Evolutionary conservation across 2,888 invertebrate genomes (phyloP), one percentile per base, ranked within the genome.

Genomic region (Metallyticus violacea): DNA sequence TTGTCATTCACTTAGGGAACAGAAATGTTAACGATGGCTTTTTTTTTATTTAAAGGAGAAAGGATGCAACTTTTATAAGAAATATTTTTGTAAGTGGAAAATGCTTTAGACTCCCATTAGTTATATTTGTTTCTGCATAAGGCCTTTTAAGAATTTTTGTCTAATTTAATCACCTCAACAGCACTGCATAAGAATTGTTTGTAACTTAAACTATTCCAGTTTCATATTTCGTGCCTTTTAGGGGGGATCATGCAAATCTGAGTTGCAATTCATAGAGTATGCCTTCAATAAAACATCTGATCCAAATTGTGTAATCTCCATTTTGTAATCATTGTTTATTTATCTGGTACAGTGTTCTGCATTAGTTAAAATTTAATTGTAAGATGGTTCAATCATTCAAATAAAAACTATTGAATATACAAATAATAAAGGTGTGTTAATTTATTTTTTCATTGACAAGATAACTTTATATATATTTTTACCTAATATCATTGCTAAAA

Each of bases 41-140:
- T 88, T 87, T 88, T 87, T 88, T 86, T 88, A 86, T 87, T 88
- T 86, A 86, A 88, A 88, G 85, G 86, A 77, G 83, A 77, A 29
- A 83, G 76, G 83, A 83, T 83, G 82, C 80, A 86, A 87, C 85
- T 88, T 90, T 89, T 89, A 87, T 88, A 89, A 87, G 88, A 89
- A 86, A 85, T 89, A 90, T 90, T 91, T 91, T 90, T 90, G 90
- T 90, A 90, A 90, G 89, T 88, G 89, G 88, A 29, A 83, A 28
- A 27, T 29, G 15, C 40, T 9, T 62, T 15, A 62, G n/a, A 62
- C 40, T 62, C 40, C 15, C 40, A 15, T 4, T 9, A 87, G 89
- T 85, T 83, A 80, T 79, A n/a, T 87, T 85, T 79, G 29, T 87
- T 79, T 86, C 83, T 84, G 80, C 29, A 15, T 62, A 62, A 62